phyloP scores from a whole-genome alignment of 2,113 vertebrate genomes.

The Sander lucioperca region DNA sequence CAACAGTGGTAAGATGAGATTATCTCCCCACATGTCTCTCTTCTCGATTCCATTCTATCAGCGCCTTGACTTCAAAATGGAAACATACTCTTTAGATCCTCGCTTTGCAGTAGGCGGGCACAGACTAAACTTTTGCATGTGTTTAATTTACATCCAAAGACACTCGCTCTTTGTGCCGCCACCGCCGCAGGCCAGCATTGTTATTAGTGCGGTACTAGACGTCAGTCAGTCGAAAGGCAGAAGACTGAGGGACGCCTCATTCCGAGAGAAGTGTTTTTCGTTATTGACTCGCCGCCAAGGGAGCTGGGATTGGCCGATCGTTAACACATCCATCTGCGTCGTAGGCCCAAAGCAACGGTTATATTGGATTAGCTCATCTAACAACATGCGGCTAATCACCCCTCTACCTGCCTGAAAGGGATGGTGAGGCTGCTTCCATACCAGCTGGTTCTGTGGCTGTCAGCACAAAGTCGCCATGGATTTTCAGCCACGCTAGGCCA shows the following conservation, averaged over 20 bases:
- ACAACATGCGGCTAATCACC: background rate
- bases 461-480: background rate
- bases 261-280: conserved; percentile 13
- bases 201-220: conserved; percentile 22
- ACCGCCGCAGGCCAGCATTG: background rate
- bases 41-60: conserved; percentile 41
- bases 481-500: background rate
- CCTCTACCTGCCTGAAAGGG: conserved; percentile 12
- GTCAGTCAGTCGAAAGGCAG: conserved; percentile 37
- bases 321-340: conserved; percentile 55
- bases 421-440: background rate
- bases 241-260: background rate
- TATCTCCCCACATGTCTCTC: conserved; percentile 65
- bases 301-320: conserved; percentile 24
- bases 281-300: conserved; percentile 25
- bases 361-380: conserved; percentile 28
- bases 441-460: conserved; percentile 10
- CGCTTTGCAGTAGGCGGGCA: conserved; percentile 7
- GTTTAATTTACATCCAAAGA: conserved; percentile 19
- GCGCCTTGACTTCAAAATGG: conserved; percentile 41
- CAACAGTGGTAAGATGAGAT: conserved; percentile 69
- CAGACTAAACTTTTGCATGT: conserved; percentile 34
- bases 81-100: conserved; percentile 39
- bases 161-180: background rate
- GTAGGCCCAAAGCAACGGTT: conserved; percentile 33